Base-by-base conservation (phyloP, 2,797 vertebrate genomes). In the Trichosurus vulpecula region DNA sequence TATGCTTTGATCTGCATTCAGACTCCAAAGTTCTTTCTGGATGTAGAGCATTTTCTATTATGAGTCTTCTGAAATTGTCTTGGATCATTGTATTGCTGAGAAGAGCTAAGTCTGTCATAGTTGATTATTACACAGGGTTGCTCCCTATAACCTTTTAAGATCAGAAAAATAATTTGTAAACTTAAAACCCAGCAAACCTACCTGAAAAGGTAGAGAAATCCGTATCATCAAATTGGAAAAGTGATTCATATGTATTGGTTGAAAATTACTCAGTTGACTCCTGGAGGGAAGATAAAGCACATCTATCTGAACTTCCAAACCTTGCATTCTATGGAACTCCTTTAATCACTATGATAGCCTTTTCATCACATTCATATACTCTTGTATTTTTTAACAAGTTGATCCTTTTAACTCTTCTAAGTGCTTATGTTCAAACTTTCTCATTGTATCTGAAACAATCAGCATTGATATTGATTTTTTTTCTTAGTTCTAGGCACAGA, bases 401-500 rank as follows among this genome's bases (percentile, higher is more conserved):
- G 27, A 90, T 91, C 93, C 27, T 92, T 97, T 94, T 2, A 90
- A 19, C 90, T 94, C 52, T 97, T 93, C 55, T 14, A 29, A 92
- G 52, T 97, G 90, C 53, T 93, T 91, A 41, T 47, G 51, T 87
- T 87, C 10, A 94, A 93, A 31, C 47, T 93, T 90, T 90, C 30
- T 81, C 3, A 9, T 91, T 95, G 81, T 95, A 90, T 92, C 66
- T 95, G 56, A 97, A 90, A 55, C 29, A 94, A 29, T 95, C 54
- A 96, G 94, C 29, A 97, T 2, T 96, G 0, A 89, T 19, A 96
- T 93, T 98, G 30, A 92, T 98, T 98, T 96, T 97, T 92, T 97
- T 92, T 0, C 61, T 93, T 98, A 99, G 99, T 99, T 98, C 99
- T 99, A 98, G 99, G 99, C 90, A 98, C 98, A 41, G 99, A 99